A percentile compares a stretch with the other conserved stretches of the same genome.
phyloP scores from a whole-genome alignment of 2,797 vertebrate genomes.

The Pyrocephalus nanus region DNA sequence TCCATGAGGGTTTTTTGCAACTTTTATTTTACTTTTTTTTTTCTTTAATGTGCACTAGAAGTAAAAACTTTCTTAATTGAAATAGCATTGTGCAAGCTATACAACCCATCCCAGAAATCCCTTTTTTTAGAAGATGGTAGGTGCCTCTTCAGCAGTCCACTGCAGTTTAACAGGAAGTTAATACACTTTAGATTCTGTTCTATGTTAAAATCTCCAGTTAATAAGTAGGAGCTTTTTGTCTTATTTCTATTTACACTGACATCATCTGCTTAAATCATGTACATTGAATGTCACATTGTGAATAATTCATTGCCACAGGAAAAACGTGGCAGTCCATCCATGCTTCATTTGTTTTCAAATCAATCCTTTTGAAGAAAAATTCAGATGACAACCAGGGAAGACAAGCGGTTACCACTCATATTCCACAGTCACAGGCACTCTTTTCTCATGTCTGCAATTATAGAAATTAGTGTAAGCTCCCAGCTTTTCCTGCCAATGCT shows the following conservation, averaged over 20 bases:
- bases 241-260: neutral
- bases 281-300: neutral
- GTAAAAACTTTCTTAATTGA: neutral
- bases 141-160: neutral
- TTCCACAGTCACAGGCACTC: rapidly evolving
- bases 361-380: neutral
- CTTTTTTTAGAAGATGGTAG: neutral
- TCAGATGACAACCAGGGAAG: neutral
- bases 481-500: neutral
- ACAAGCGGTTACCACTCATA: neutral
- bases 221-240: neutral
- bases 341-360: neutral
- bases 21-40: neutral
- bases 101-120: neutral
- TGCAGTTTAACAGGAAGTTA: neutral
- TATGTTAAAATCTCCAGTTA: neutral
- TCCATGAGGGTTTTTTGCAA: neutral
- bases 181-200: neutral
- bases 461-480: neutral
- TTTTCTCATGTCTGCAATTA: neutral
- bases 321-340: neutral
- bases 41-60: neutral
- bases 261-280: neutral
- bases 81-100: neutral
- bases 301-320: neutral